Evolutionary conservation across 2,888 invertebrate genomes (phyloP).

Genomic region (Trisateles emortualis): DNA sequence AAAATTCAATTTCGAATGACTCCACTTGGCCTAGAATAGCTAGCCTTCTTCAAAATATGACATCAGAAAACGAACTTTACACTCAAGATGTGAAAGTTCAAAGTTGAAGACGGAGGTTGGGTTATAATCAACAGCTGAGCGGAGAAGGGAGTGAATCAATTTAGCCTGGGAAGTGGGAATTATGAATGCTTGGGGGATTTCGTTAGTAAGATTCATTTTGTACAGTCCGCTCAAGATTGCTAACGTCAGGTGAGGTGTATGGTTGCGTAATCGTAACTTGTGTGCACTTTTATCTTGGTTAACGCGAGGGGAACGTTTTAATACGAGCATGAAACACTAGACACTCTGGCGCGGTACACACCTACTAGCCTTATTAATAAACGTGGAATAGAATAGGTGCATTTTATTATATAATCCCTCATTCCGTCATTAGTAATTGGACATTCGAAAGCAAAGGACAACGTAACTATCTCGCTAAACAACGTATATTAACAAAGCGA

Average conservation of each 20-base stretch:
- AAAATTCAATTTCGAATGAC: slow-evolving; percentile 38
- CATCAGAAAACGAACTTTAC: slow-evolving; percentile 6
- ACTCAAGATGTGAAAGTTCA: slow-evolving; percentile 13
- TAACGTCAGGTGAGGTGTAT: slow-evolving; percentile 8
- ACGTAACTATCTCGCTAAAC: too few species aligned
- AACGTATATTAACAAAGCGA: too few species aligned
- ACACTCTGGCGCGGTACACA: too few species aligned
- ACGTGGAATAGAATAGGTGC: too few species aligned
- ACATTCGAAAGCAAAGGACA: too few species aligned
- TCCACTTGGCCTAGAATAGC: background rate
- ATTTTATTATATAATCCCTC: too few species aligned
- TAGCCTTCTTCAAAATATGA: background rate
- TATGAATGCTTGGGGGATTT: slow-evolving; percentile 47
- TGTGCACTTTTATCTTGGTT: background rate
- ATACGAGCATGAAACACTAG: too few species aligned
- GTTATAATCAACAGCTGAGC: slow-evolving; percentile 51
- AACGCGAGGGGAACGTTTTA: background rate
- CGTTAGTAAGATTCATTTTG: slow-evolving; percentile 39
- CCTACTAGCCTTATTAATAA: too few species aligned
- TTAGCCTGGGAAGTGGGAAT: slow-evolving; percentile 51
- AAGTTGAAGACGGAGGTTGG: slow-evolving; percentile 13
- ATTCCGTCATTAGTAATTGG: too few species aligned
- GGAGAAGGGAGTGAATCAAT: slow-evolving; percentile 65
- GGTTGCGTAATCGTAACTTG: background rate
- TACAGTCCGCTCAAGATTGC: slow-evolving; percentile 30